Base-by-base conservation (phyloP, 2,797 vertebrate genomes). In the Pseudochirops cupreus region DNA sequence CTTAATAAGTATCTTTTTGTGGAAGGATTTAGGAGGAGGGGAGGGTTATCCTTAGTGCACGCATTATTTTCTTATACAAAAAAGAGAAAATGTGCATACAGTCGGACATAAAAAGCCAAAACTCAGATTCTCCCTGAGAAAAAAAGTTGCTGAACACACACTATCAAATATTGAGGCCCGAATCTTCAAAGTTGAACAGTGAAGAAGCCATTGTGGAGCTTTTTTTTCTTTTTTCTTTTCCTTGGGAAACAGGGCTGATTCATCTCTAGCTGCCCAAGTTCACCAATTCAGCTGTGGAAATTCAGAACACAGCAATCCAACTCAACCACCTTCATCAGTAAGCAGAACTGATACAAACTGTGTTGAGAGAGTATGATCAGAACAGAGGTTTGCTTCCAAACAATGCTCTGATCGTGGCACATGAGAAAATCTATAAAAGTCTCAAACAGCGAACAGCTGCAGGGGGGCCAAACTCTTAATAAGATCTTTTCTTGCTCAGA, bases 1-100 rank as follows among this genome's bases (percentile, higher is more conserved):
- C 97, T 97, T 97, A 97, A 98, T 98, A 97, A 98, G 97, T 96
- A 97, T 97, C 97, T 97, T 97, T 93, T 13, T 93, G 96, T 96
- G 96, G 93, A 89, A 91, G 96, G 96, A 90, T 46, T 91, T 89
- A 91, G 92, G 58, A 91, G 67, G 91, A 24, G 55, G 9, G 53
- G 1, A 0, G 91, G 96, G 1, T 0, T 5, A 0, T 29, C 33
- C 91, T 91, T 3, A 58, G 96, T 92, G 95, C 92, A 82, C 31
- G 91, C 96, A 93, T 96, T 97, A 82, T 95, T 54, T 91, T 90
- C 94, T 10, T 29, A 4, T 91, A 96, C 94, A 97, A 97, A 97
- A 91, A 97, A 97, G 92, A 93, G 93, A 96, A 96, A 96, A 93
- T 52, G 94, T 50, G 58, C 33, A 92, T 92, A 97, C 91, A 92